Conservation (phyloP, 1,140 invertebrate species). For the Caenorhabditis brenneri region DNA sequence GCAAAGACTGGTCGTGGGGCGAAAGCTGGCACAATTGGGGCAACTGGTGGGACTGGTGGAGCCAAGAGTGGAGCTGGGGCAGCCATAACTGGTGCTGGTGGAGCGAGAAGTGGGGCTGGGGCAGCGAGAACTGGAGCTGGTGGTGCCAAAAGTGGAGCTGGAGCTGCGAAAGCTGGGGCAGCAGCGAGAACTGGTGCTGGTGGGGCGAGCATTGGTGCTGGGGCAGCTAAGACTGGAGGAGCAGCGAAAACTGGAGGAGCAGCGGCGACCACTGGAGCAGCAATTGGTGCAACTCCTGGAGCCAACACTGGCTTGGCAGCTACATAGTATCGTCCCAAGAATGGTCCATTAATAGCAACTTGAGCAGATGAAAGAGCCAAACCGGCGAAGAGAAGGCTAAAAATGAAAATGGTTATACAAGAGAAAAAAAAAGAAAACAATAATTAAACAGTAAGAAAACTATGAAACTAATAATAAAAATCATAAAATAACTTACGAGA, state of each 20-base stretch:
- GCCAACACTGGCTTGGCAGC: slow-evolving; percentile 42
- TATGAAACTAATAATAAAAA: background rate
- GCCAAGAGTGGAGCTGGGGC: slow-evolving; percentile 26
- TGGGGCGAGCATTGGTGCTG: slow-evolving; percentile 35
- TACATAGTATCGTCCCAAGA: slow-evolving; percentile 46
- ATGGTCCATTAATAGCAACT: slow-evolving; percentile 47
- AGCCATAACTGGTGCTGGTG: slow-evolving; percentile 43
- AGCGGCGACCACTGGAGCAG: slow-evolving; percentile 47
- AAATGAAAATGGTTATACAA: too few species aligned
- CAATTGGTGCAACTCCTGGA: slow-evolving; percentile 43
- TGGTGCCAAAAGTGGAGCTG: slow-evolving; percentile 37
- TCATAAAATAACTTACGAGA: slow-evolving; percentile 17
- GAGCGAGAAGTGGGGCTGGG: slow-evolving; percentile 31
- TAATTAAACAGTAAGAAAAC: background rate
- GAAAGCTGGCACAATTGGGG: slow-evolving; percentile 2
- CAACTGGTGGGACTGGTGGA: slow-evolving; percentile 38
- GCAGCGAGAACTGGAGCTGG: slow-evolving; percentile 43
- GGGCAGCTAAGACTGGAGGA: slow-evolving; percentile 41
- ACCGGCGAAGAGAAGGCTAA: slow-evolving; percentile 38
- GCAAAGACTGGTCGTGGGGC: background rate
- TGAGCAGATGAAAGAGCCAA: slow-evolving; percentile 39
- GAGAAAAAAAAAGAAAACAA: background rate
- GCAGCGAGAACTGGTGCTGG: slow-evolving; percentile 46
- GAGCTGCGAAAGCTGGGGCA: slow-evolving; percentile 43
- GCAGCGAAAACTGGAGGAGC: slow-evolving; percentile 39